These are phyloP conservation scores for Aldabrachelys gigantea DNA, from an alignment of 2,113 vertebrate genomes.

Conservation along the genomic window DNA sequence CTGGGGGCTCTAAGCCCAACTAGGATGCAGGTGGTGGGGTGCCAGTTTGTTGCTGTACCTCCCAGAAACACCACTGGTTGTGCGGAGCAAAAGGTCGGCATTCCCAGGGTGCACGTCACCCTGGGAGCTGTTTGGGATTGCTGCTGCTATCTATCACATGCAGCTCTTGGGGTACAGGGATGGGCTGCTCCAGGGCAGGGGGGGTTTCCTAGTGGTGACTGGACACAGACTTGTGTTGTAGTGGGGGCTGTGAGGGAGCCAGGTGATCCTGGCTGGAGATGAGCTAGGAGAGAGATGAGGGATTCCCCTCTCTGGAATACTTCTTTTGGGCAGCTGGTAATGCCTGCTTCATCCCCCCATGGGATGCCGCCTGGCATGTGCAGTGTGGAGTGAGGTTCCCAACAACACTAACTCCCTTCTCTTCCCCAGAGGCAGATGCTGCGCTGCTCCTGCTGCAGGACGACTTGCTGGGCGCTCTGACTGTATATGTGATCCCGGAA, in stretches of 20 bases:
- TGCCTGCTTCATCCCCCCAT: background rate
- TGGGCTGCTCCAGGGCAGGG: background rate
- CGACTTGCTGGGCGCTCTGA: constrained; percentile 83
- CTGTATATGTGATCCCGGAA: constrained; percentile 87
- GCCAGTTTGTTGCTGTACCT: background rate
- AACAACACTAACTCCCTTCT: background rate
- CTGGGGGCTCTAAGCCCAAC: background rate
- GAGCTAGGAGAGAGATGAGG: background rate
- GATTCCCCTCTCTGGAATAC: background rate
- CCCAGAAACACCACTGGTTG: background rate
- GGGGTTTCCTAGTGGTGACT: background rate
- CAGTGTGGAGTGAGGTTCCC: too few species aligned
- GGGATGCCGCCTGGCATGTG: background rate
- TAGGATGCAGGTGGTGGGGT: background rate
- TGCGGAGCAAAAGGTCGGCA: background rate
- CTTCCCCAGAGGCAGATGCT: constrained; percentile 83
- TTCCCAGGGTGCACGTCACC: background rate
- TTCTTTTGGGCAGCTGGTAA: background rate
- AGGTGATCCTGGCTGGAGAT: background rate
- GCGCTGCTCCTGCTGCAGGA: constrained; percentile 81
- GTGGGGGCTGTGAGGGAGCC: background rate
- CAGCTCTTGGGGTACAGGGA: background rate
- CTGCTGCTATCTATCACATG: background rate
- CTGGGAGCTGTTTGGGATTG: background rate
- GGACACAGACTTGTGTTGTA: background rate